Evolutionary conservation across 2,797 vertebrate genomes (phyloP), one percentile per base, ranked within the genome.

Genomic region (Alcedo atthis): DNA sequence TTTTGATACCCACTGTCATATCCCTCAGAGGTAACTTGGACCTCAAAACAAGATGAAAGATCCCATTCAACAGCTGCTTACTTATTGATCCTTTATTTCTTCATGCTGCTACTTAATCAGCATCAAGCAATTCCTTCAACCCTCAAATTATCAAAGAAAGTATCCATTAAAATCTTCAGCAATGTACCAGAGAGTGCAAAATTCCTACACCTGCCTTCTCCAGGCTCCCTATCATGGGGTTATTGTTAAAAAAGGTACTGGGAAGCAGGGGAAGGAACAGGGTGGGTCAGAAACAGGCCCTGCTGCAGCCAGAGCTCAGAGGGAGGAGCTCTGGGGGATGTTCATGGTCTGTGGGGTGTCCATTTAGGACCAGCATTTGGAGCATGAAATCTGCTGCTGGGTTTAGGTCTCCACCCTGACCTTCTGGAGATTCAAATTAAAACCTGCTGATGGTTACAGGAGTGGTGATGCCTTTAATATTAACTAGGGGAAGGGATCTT

Each of bases 261-360:
- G 35, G 51, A 54, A 42, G 40, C 48, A 37, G 2, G 6, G 9
- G 17, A 28, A 26, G 42, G 32, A 43, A 28, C 9, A 1, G 13
- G 12, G 51, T 33, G 28, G 19, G 35, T 55, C 62, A 21, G 42
- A 26, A 40, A 28, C 0, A 0, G 33, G 21, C 22, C 22, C 25
- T 14, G 37, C 21, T 0, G 0, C 12, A 10, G 62, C 10, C 32
- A 1, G 10, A 66, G 53, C 63, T 24, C 2, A 0, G 19, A 15
- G 45, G 28, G 40, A 10, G 18, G 11, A 40, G 53, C 28, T 40
- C 64, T 1, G 2, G 35, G 48, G 37, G 54, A 37, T 59, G 26
- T 6, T 0, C 4, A 1, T 8, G 30, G 14, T 22, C 30, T 32
- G 8, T 3, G 9, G n/a, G 5, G 32, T 17, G 15, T 28, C 53